A percentile compares a stretch with the other conserved stretches of the same genome.
Conservation (phyloP, 2,888 invertebrate species). For the Drepanosiphum platanoidis region DNA sequence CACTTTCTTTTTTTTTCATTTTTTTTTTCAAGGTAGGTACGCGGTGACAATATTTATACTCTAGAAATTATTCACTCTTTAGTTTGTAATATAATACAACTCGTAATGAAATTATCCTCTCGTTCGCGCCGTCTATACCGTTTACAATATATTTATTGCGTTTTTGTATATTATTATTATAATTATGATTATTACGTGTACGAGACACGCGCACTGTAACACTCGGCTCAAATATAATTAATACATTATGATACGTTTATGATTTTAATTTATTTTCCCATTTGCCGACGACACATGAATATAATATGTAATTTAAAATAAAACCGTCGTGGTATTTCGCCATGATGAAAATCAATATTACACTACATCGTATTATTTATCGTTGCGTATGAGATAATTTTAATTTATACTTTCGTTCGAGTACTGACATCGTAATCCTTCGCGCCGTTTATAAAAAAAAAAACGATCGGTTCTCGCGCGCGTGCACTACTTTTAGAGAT, state of each 20-base stretch:
- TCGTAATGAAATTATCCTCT: not conserved
- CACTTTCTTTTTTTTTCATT: constrained; percentile 54
- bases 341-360: not conserved
- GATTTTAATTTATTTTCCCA: too few species aligned
- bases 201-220: too few species aligned
- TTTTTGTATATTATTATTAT: too few species aligned
- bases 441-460: too few species aligned
- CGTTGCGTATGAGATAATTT: not conserved
- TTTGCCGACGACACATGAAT: too few species aligned
- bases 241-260: too few species aligned
- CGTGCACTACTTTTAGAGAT: not conserved
- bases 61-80: constrained; percentile 15
- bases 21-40: constrained; percentile 30
- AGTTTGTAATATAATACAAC: not conserved
- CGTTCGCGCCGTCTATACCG: not conserved
- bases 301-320: too few species aligned
- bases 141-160: not conserved
- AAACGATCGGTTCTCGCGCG: not conserved
- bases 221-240: too few species aligned
- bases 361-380: too few species aligned
- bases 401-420: not conserved
- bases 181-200: too few species aligned
- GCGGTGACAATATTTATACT: constrained; percentile 42
- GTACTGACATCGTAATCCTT: not conserved
- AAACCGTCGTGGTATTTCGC: not conserved